These are phyloP conservation scores for Calidris pygmaea DNA, from an alignment of 2,113 vertebrate genomes.

Conservation along the genomic window DNA sequence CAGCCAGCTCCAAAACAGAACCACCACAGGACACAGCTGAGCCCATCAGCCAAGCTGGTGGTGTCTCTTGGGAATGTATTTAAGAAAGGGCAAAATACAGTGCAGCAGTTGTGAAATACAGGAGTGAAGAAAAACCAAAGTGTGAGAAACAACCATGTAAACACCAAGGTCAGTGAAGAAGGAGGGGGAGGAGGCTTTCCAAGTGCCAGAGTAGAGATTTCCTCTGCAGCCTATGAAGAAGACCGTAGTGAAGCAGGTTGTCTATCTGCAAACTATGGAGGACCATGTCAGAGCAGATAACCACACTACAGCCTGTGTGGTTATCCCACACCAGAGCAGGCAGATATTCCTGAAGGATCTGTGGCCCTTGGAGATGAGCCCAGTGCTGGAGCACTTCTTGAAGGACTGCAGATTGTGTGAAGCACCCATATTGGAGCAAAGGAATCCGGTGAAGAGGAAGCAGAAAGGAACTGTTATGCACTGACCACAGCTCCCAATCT, in stretches of 20 bases:
- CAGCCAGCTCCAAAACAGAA: not conserved
- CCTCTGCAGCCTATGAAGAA: not conserved
- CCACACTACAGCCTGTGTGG: not conserved
- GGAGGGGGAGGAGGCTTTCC: fast-evolving
- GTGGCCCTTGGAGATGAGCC: not conserved
- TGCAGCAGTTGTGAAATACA: not conserved
- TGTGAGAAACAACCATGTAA: not conserved
- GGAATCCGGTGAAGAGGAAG: not conserved
- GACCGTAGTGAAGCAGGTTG: not conserved
- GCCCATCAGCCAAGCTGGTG: not conserved
- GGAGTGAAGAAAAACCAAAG: not conserved
- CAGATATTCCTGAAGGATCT: not conserved
- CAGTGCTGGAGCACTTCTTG: not conserved
- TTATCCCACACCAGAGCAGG: fast-evolving
- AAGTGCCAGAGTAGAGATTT: not conserved
- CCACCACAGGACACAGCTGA: not conserved
- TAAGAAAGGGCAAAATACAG: not conserved
- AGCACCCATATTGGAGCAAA: not conserved
- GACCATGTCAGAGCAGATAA: fast-evolving
- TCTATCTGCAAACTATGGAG: not conserved
- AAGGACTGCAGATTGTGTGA: not conserved
- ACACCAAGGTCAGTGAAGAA: not conserved
- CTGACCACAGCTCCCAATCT: not conserved
- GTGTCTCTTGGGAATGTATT: not conserved
- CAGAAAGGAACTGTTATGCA: not conserved